Evolutionary conservation across 2,888 invertebrate genomes (phyloP).

Genomic region (Apodemia mormo): DNA sequence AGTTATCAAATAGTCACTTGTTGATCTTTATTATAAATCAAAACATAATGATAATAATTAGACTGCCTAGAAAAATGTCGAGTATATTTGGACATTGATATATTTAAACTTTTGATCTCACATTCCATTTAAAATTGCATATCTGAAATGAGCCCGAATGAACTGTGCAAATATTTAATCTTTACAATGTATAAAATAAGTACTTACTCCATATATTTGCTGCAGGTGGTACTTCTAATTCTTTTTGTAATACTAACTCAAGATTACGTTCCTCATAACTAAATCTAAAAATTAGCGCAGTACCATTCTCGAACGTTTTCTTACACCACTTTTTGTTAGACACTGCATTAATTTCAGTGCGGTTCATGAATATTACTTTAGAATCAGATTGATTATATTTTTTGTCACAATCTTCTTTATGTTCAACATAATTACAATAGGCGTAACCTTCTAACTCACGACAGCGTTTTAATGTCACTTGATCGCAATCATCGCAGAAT

Average conservation of each 20-base stretch:
- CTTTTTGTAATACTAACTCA: constrained; percentile 58
- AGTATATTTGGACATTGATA: no score
- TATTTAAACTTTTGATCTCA: no score
- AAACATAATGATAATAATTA: no score
- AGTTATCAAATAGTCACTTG: no score
- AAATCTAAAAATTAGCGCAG: constrained; percentile 55
- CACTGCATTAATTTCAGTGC: constrained; percentile 47
- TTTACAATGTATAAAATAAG: neutral
- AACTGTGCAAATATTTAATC: no score
- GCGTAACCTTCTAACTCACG: constrained; percentile 86
- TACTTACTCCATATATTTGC: constrained; percentile 62
- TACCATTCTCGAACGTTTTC: constrained; percentile 46
- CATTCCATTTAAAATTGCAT: no score
- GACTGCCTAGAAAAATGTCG: no score
- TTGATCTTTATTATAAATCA: no score
- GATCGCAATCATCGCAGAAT: constrained; percentile 88
- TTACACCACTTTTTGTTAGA: constrained; percentile 52
- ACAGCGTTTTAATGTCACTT: constrained; percentile 85
- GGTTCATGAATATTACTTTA: constrained; percentile 45
- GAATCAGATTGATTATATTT: constrained; percentile 41
- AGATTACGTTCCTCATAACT: constrained; percentile 44
- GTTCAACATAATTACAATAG: constrained; percentile 73
- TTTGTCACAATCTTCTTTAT: constrained; percentile 48
- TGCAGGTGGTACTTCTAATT: constrained; percentile 49
- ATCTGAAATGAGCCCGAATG: no score